Base-by-base conservation (phyloP, 2,113 vertebrate species). In the Ovibos moschatus region DNA sequence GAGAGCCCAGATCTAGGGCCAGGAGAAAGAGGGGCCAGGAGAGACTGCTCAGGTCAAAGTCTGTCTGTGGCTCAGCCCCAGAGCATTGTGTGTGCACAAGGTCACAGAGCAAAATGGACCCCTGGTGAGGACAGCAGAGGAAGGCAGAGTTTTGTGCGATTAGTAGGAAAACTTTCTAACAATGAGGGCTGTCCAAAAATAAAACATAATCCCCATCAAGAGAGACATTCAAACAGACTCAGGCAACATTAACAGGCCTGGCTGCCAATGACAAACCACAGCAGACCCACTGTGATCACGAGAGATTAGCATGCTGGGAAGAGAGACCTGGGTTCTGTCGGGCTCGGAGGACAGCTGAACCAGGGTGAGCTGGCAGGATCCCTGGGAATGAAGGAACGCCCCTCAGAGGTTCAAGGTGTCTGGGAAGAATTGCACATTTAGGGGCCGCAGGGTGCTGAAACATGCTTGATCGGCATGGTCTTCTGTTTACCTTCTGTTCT, bases 341-440 rank as follows among this genome's bases (percentile, higher is more conserved):
- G 45, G 21, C 43, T 91, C 1, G 0, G 55, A 28, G 82, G 36
- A 13, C 25, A 16, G 4, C 14, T 2, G 51, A 28, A 15, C 21
- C 33, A 40, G 2, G 27, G 25, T 8, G 71, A 85, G 40, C 64
- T 8, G 7, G 14, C 1, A 19, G 55, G 11, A 36, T 3, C 3
- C 55, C 55, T 0, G 6, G 4, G 50, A 16, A 15, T 57, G 12
- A 55, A 40, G 12, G 0, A 4, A 12, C 0, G 21, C 30, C 4
- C 3, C 0, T 43, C 64, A 6, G 47, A 67, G 43, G 45, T 8
- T 25, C 28, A 21, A 1, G 43, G 28, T 11, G 78, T 36, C 51
- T 6, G 25, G 55, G 36, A 14, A 1, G 10, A 43, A n/a, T 1
- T 0, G 25, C 10, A 15, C 0, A 5, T 10, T 23, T 1, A 0